Evolutionary conservation across 2,888 invertebrate species (phyloP).

Genomic region (Tetheella fluctuosa): DNA sequence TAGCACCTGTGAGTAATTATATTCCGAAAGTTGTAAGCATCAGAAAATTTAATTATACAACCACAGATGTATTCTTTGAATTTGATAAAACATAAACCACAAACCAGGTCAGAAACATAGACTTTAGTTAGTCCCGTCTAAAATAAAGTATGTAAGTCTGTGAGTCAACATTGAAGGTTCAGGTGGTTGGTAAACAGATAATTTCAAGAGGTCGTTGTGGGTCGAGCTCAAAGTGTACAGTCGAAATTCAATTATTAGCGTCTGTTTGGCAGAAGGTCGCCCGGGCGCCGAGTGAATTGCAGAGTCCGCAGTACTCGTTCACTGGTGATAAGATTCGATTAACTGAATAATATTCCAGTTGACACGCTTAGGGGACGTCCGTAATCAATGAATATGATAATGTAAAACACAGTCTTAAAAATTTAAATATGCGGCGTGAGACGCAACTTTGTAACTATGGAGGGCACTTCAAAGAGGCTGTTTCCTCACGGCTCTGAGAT

Average conservation of each 20-base stretch:
- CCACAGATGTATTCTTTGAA: neutral
- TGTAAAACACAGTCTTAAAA: conserved; percentile 31
- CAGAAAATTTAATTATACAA: neutral
- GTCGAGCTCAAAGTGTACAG: conserved; percentile 44
- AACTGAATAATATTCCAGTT: conserved; percentile 47
- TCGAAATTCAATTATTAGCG: conserved; percentile 53
- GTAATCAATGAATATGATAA: conserved; percentile 41
- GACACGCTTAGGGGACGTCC: conserved; percentile 39
- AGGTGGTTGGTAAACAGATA: conserved; percentile 49
- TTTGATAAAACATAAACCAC: conserved; percentile 4
- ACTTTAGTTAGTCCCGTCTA: conserved; percentile 25
- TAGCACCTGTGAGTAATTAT: neutral
- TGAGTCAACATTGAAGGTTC: conserved; percentile 23
- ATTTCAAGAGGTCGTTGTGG: conserved; percentile 40
- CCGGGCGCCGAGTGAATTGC: conserved; percentile 35
- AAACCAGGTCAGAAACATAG: conserved; percentile 26
- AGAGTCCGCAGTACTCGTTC: conserved; percentile 31
- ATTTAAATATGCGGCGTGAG: conserved; percentile 9
- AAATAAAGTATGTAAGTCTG: conserved; percentile 18
- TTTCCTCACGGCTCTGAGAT: conserved; percentile 38
- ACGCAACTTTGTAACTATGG: conserved; percentile 26
- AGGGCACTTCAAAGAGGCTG: conserved; percentile 35
- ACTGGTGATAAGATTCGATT: conserved; percentile 50
- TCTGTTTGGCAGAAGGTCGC: conserved; percentile 43
- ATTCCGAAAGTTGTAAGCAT: neutral